Percentiles rank a stretch among this genome's conserved stretches.
These are phyloP conservation scores for Rhagonycha fulva DNA, from an alignment of 2,888 invertebrate species.

Conservation along the genomic window DNA sequence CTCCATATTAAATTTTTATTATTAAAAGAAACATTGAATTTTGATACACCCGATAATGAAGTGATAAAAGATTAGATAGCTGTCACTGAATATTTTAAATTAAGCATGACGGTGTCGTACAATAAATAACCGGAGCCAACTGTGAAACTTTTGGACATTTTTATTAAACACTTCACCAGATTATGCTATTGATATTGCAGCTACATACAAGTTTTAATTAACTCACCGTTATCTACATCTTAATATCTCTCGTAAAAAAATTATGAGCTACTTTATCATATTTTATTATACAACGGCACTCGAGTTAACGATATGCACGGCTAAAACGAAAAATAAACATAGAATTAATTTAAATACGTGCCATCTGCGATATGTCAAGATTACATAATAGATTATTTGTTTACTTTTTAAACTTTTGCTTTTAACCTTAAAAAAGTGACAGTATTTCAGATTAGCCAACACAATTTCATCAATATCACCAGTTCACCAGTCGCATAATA, in stretches of 20 bases:
- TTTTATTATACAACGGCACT: not conserved
- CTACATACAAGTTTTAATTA: not conserved
- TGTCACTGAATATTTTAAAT: conserved; percentile 2
- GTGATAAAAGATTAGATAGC: conserved; percentile 33
- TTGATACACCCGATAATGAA: conserved; percentile 27
- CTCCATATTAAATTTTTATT: conserved; percentile 31
- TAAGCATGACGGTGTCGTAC: conserved; percentile 8
- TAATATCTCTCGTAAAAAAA: not conserved
- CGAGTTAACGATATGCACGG: not conserved
- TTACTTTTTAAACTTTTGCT: not conserved
- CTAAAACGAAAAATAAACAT: not conserved
- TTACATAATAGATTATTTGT: not conserved
- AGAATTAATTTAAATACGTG: not conserved
- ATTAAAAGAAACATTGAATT: conserved; percentile 29
- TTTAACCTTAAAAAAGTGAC: not conserved
- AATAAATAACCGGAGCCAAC: conserved; percentile 4
- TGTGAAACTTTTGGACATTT: conserved; percentile 8
- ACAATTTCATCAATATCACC: not conserved
- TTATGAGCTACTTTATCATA: not conserved
- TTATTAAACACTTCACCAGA: conserved; percentile 6
- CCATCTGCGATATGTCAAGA: not conserved
- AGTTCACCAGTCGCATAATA: not conserved
- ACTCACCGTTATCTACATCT: not conserved
- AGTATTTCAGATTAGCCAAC: not conserved
- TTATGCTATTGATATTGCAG: conserved; percentile 1